phyloP scores from a whole-genome alignment of 2,797 vertebrate species.

The Vespertilio murinus region DNA sequence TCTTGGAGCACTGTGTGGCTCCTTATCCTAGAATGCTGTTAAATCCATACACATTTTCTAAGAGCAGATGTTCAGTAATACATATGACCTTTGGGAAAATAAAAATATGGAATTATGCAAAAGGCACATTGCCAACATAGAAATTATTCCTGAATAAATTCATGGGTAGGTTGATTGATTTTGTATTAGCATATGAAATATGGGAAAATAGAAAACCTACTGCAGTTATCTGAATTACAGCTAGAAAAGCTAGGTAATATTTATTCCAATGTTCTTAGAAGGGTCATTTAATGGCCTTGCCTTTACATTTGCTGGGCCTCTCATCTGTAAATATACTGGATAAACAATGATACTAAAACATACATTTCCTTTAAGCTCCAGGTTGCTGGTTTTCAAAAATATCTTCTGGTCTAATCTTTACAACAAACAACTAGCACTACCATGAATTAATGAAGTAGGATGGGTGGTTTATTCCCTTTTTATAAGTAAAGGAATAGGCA shows the following conservation, averaged over 20 bases:
- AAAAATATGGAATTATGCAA: slow-evolving; percentile 68
- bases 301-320: neutral
- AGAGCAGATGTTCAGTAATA: slow-evolving; percentile 53
- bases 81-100: slow-evolving; percentile 53
- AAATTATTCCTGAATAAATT: slow-evolving; percentile 57
- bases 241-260: neutral
- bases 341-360: neutral
- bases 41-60: slow-evolving; percentile 53
- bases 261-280: neutral
- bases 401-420: neutral
- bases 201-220: neutral
- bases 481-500: neutral
- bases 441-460: neutral
- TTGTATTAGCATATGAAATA: slow-evolving; percentile 50
- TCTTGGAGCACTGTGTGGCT: neutral
- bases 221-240: slow-evolving; percentile 1
- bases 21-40: neutral
- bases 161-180: slow-evolving; percentile 35
- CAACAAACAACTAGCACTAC: neutral
- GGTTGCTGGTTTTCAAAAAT: neutral
- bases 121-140: slow-evolving; percentile 19
- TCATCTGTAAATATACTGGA: neutral
- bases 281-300: neutral
- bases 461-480: neutral
- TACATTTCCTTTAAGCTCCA: neutral